Evolutionary conservation across 2,797 vertebrate species (phyloP).

Genomic region (Carduelis carduelis): DNA sequence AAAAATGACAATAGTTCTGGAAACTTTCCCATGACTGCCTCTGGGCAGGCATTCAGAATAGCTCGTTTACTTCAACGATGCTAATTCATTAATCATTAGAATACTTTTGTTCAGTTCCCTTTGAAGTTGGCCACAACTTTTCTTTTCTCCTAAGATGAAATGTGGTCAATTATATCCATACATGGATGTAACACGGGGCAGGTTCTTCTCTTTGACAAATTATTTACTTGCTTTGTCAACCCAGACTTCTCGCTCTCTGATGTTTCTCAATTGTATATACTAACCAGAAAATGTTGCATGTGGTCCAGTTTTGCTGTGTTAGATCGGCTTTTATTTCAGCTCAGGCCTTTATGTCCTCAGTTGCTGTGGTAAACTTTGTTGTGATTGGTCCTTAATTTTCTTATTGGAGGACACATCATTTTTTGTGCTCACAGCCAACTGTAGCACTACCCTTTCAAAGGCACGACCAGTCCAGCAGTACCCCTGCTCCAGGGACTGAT

Average conservation of each 20-base stretch:
- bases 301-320: neutral
- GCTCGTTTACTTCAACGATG: constrained; percentile 52
- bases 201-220: constrained; percentile 37
- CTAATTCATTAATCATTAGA: constrained; percentile 72
- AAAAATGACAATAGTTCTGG: constrained; percentile 71
- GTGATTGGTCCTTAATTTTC: constrained; percentile 17
- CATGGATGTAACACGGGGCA: constrained; percentile 55
- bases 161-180: constrained; percentile 59
- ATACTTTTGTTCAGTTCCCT: constrained; percentile 54
- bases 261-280: constrained; percentile 16
- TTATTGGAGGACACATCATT: neutral
- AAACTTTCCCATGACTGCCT: constrained; percentile 64
- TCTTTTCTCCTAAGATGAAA: constrained; percentile 61
- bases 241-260: neutral
- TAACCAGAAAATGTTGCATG: constrained; percentile 35
- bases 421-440: neutral
- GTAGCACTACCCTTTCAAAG: neutral
- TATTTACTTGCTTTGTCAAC: constrained; percentile 49
- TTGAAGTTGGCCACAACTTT: constrained; percentile 67
- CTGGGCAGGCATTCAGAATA: constrained; percentile 64
- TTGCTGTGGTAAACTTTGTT: neutral
- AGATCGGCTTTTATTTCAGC: neutral
- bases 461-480: neutral
- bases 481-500: neutral
- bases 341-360: neutral